A percentile compares a stretch with the other conserved stretches of the same genome.
phyloP scores from a whole-genome alignment of 2,888 invertebrate species.

The Rhyacophila evoluta region DNA sequence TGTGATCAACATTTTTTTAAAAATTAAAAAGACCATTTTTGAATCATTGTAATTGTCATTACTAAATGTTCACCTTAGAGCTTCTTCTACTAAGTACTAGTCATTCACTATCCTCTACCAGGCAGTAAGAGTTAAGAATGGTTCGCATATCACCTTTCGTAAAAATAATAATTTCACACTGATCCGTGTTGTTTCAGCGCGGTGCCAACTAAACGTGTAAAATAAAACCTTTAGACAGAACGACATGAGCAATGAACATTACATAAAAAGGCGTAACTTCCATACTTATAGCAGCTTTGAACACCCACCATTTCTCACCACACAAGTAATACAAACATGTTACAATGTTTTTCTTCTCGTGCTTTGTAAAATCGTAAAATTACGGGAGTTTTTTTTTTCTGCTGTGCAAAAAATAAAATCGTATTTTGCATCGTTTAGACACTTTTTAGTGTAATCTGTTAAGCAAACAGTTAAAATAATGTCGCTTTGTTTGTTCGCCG shows the following conservation, averaged over 20 bases:
- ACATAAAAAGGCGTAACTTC: not conserved
- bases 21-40: too few species aligned
- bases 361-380: not conserved
- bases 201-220: not conserved
- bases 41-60: too few species aligned
- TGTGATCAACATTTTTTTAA: too few species aligned
- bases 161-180: not conserved
- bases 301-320: not conserved
- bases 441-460: not conserved
- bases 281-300: conserved; percentile 1
- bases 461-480: not conserved
- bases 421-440: not conserved
- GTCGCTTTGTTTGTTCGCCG: not conserved
- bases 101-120: too few species aligned
- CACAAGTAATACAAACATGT: not conserved
- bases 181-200: not conserved
- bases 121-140: too few species aligned
- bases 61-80: too few species aligned
- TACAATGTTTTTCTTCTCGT: not conserved
- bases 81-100: too few species aligned
- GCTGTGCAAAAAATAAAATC: not conserved
- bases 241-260: conserved; percentile 11
- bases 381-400: not conserved
- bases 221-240: not conserved
- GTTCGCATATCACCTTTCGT: not conserved